Base-by-base conservation (phyloP, 2,113 vertebrate genomes). In the Cranoglanis bouderius region DNA sequence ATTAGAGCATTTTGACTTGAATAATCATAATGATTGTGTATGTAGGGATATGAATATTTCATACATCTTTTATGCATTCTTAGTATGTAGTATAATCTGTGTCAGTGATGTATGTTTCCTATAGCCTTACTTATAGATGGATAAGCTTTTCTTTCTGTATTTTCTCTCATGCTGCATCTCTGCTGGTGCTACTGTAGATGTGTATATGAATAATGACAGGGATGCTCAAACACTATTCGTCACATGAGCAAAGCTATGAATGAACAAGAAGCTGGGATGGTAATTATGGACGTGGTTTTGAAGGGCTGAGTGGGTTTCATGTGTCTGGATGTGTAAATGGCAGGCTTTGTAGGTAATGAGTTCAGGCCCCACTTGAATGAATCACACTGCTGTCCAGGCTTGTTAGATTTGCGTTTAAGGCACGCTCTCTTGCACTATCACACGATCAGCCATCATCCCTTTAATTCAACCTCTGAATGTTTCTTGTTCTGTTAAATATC, bases 261-360 rank as follows among this genome's bases (percentile, higher is more conserved):
- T 87, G 86, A 82, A 87, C 57, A 35, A 87, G 86, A 51, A 67
- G 26, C 86, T 13, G 13, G 57, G 61, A 40, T 87, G 86, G 86
- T 67, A 87, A 87, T 87, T 67, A 80, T n/a, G 61, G 63, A 77
- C 9, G 78, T 55, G 46, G 61, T 82, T 5, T 77, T 51, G 86
- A 80, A 53, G 61, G 85, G 75, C 43, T 38, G 32, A 53, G 77
- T 26, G 46, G n/a, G 77, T 55, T 87, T 80, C 77, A 70, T 82
- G 77, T 0, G 21, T 38, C 75, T 81, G 77, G 70, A 29, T 67
- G 43, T 87, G 77, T 81, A 87, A 87, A 81, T 81, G 77, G 77
- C 77, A 67, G 86, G 46, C 86, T 55, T 87, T 81, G 77, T 87
- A 49, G 59, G 82, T 87, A 87, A 87, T 81, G 86, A 87, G 86